Base-by-base conservation (phyloP, 2,888 invertebrate species). In the Trachelus troglodyta region DNA sequence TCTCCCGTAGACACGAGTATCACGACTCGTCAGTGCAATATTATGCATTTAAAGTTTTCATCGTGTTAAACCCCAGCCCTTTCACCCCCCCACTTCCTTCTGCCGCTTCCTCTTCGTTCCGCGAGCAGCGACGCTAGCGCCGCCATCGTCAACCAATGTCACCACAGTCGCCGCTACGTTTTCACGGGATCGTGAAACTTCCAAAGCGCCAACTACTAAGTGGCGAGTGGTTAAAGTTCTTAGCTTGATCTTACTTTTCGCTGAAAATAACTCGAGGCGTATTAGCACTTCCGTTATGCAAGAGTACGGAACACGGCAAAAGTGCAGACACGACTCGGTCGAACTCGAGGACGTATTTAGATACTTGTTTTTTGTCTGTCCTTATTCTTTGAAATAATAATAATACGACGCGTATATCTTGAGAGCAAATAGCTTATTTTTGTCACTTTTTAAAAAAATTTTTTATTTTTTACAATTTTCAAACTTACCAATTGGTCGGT, bases 41-140 rank as follows among this genome's bases (percentile, higher is more conserved):
- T 76, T 78, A 76, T 76, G 78, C 75, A 78, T 78, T 78, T 73
- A 78, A 78, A 78, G 75, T 78, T 78, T 74, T 71, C 71, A 33
- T 33, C 71, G 6, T 77, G 69, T 75, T 75, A 75, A 69, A 69
- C 71, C 37, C 69, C 71, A 30, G 30, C 71, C 71, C 69, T n/a
- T 12, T 30, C 69, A 33, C 3, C 11, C 4, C 0, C 30, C 31
- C 74, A 69, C 34, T 71, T 69, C 73, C 33, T 75, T 77, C n/a
- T 3, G 2, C 31, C 33, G 23, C 33, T 71, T 33, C 31, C 71
- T 71, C 71, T 33, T 4, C 69, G 74, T 75, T 75, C 77, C 71
- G 69, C 75, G 69, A 74, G 4, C 0, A 37, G 31, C 37, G 69
- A 40, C 30, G 23, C n/a, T 12, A 34, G 15, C 40, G 34, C n/a